Conservation (phyloP, 2,888 invertebrate genomes). For the Drosophila niveifrons region DNA sequence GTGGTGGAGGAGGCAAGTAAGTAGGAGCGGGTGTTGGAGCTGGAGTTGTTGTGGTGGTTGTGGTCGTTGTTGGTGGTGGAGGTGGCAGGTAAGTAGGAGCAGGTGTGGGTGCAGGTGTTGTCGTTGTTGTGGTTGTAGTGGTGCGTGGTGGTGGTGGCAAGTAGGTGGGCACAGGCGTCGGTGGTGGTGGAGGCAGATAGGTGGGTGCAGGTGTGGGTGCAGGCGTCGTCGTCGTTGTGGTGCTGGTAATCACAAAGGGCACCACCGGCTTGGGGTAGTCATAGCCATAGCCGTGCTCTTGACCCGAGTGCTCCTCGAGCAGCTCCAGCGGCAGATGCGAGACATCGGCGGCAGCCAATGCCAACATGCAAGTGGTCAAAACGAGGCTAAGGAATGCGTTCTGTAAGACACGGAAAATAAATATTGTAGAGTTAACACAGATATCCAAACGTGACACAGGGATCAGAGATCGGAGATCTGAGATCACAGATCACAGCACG, state of each 20-base stretch:
- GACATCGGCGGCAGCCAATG: slow-evolving; percentile 71
- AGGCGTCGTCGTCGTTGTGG: slow-evolving; percentile 50
- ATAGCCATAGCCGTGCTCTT: slow-evolving; percentile 74
- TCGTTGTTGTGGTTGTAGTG: slow-evolving; percentile 43
- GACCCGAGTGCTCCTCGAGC: slow-evolving; percentile 27
- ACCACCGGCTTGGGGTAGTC: slow-evolving; percentile 71
- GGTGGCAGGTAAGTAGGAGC: slow-evolving; percentile 67
- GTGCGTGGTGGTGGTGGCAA: slow-evolving; percentile 53
- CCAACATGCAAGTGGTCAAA: slow-evolving; percentile 58
- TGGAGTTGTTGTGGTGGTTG: slow-evolving; percentile 50
- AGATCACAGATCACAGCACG: slow-evolving; percentile 22
- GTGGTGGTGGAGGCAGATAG: slow-evolving; percentile 62
- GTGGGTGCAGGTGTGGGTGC: slow-evolving; percentile 63
- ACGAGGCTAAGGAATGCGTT: slow-evolving; percentile 56
- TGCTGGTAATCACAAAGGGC: slow-evolving; percentile 64
- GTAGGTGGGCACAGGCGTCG: slow-evolving; percentile 45
- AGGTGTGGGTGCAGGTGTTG: slow-evolving; percentile 59
- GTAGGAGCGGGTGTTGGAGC: slow-evolving; percentile 60
- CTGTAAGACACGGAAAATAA: slow-evolving; percentile 39
- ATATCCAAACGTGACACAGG: neutral
- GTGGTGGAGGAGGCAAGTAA: slow-evolving; percentile 59
- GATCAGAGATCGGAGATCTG: slow-evolving; percentile 9
- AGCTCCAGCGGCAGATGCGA: slow-evolving; percentile 69
- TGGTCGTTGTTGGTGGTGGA: slow-evolving; percentile 49
- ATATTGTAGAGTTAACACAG: neutral